Evolutionary conservation across 2,113 vertebrate genomes (phyloP).

Genomic region (Microcebus ravelobensis): DNA sequence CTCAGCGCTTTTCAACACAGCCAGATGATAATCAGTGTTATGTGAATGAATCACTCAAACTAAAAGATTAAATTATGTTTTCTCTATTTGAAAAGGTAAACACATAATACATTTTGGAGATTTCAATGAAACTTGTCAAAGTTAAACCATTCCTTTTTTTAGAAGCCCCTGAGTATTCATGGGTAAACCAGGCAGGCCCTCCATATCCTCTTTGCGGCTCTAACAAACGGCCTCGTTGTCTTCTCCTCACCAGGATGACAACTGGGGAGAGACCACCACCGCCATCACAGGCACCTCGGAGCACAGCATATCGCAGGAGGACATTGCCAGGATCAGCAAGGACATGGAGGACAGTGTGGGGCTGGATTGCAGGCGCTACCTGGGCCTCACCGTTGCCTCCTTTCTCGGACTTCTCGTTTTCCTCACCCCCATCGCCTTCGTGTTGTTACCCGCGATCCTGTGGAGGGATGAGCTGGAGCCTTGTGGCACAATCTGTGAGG

Average conservation of each 20-base stretch:
- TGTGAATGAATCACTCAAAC: not conserved
- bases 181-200: not conserved
- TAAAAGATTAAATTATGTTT: not conserved
- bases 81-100: not conserved
- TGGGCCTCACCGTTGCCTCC: conserved; percentile 89
- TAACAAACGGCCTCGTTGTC: not conserved
- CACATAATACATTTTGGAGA: not conserved
- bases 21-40: not conserved
- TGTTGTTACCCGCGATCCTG: conserved; percentile 92
- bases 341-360: conserved; percentile 93
- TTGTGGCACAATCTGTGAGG: conserved; percentile 95
- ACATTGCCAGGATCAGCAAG: conserved; percentile 95
- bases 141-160: not conserved
- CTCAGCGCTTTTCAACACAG: not conserved
- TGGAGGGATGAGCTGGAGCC: conserved; percentile 93
- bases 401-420: conserved; percentile 91
- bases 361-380: conserved; percentile 89
- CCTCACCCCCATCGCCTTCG: conserved; percentile 94
- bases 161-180: rapidly evolving
- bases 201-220: not conserved
- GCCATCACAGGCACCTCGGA: conserved; percentile 97
- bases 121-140: not conserved
- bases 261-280: conserved; percentile 98
- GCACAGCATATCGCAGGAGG: conserved; percentile 97
- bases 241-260: conserved; percentile 91